phyloP scores from a whole-genome alignment of 2,113 vertebrate genomes.

The Laticauda colubrina region DNA sequence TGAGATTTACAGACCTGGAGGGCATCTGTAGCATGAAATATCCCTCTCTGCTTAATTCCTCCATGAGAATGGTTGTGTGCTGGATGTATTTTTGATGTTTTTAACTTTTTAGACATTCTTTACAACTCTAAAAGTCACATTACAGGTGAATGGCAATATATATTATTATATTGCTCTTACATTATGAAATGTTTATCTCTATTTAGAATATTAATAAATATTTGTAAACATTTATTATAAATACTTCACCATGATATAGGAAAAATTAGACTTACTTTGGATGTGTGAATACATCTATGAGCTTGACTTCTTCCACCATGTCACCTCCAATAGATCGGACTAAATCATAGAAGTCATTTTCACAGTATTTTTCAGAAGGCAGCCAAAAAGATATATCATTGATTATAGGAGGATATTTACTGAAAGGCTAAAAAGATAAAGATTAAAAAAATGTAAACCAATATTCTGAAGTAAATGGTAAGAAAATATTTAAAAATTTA shows the following conservation, averaged over 20 bases:
- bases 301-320: slow-evolving; percentile 86
- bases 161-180: neutral
- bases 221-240: neutral
- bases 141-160: neutral
- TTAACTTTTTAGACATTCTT: neutral
- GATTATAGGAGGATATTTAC: slow-evolving; percentile 85
- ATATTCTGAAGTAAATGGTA: slow-evolving; percentile 7
- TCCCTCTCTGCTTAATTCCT: neutral
- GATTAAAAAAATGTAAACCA: slow-evolving; percentile 18
- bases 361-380: slow-evolving; percentile 74
- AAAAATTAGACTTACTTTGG: slow-evolving; percentile 81
- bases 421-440: slow-evolving; percentile 76
- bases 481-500: neutral
- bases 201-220: neutral
- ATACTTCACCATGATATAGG: neutral
- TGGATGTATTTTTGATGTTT: neutral
- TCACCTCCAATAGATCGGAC: slow-evolving; percentile 87
- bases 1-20: neutral
- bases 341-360: slow-evolving; percentile 95
- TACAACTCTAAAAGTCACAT: neutral
- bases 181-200: neutral
- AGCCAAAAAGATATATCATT: slow-evolving; percentile 99
- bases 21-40: neutral
- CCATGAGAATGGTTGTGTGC: neutral
- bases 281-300: slow-evolving; percentile 87